A percentile compares a stretch with the other conserved stretches of the same genome.
phyloP scores from a whole-genome alignment of 2,888 invertebrate species.

The Phragmatobia fuliginosa region DNA sequence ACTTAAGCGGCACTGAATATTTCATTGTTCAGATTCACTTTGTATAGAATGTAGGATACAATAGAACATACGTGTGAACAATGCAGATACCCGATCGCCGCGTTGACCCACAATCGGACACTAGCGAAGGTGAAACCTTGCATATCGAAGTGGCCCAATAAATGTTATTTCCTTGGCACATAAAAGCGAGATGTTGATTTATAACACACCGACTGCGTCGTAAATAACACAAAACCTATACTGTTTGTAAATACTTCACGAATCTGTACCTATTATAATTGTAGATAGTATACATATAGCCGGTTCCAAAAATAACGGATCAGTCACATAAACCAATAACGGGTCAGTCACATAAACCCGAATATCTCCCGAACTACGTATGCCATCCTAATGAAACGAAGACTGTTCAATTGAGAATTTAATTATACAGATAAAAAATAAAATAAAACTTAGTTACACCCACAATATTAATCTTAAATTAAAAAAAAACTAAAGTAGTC shows the following conservation, averaged over 20 bases:
- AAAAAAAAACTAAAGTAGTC: no score
- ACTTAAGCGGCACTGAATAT: slow-evolving; percentile 22
- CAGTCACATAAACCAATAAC: no score
- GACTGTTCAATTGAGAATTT: no score
- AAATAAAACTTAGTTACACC: no score
- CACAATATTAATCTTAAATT: no score
- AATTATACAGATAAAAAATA: no score
- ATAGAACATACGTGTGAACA: slow-evolving; percentile 30
- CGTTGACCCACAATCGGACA: slow-evolving; percentile 62
- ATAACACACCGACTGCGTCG: slow-evolving; percentile 57
- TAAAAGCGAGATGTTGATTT: slow-evolving; percentile 68
- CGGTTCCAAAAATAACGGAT: no score
- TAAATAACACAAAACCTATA: slow-evolving; percentile 60
- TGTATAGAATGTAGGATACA: slow-evolving; percentile 14
- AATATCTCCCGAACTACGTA: no score
- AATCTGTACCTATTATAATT: slow-evolving; percentile 26
- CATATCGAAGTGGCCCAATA: slow-evolving; percentile 64
- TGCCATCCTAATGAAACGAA: no score
- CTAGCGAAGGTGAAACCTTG: slow-evolving; percentile 62
- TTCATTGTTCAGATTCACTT: slow-evolving; percentile 30
- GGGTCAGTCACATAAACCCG: no score
- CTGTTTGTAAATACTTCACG: slow-evolving; percentile 43
- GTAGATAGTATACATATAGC: not conserved
- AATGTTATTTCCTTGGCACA: slow-evolving; percentile 67
- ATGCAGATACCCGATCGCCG: slow-evolving; percentile 42